phyloP scores from a whole-genome alignment of 2,888 invertebrate genomes.

The Drosophila pegasa region DNA sequence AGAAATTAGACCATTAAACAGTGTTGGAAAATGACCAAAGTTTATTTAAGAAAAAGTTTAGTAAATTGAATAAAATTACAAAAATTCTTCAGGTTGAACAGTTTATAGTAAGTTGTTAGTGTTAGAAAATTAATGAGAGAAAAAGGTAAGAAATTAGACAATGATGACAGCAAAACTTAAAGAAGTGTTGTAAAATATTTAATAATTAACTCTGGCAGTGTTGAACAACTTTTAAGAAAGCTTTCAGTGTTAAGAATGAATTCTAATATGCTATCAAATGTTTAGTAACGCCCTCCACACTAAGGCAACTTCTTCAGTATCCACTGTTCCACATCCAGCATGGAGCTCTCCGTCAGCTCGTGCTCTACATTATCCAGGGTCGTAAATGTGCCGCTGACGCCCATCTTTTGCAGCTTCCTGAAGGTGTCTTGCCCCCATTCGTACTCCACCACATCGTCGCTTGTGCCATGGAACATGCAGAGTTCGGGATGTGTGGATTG shows the following conservation, averaged over 20 bases:
- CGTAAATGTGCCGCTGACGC: conserved; percentile 88
- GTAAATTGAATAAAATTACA: neutral
- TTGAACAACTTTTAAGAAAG: neutral
- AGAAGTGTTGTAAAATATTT: neutral
- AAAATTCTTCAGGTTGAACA: neutral
- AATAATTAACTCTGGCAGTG: neutral
- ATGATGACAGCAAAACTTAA: neutral
- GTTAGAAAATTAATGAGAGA: neutral
- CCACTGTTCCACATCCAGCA: conserved; percentile 88
- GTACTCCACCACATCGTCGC: conserved; percentile 88
- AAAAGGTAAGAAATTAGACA: no score
- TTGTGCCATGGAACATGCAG: conserved; percentile 82
- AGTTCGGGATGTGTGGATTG: conserved; percentile 71
- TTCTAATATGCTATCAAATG: no score
- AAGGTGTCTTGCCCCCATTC: conserved; percentile 89
- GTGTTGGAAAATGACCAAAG: conserved; percentile 4
- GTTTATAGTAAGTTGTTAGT: neutral
- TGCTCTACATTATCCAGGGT: conserved; percentile 87
- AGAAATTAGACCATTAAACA: conserved; percentile 2
- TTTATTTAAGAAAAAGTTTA: neutral
- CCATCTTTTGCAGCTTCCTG: conserved; percentile 86
- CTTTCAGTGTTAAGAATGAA: neutral
- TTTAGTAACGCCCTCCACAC: no score
- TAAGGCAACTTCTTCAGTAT: conserved; percentile 86
- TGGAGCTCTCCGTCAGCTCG: conserved; percentile 87